A percentile compares a stretch with the other conserved stretches of the same genome.
These are phyloP conservation scores for Schizopygopsis pylzovi DNA, from an alignment of 2,797 vertebrate species.

Conservation along the genomic window DNA sequence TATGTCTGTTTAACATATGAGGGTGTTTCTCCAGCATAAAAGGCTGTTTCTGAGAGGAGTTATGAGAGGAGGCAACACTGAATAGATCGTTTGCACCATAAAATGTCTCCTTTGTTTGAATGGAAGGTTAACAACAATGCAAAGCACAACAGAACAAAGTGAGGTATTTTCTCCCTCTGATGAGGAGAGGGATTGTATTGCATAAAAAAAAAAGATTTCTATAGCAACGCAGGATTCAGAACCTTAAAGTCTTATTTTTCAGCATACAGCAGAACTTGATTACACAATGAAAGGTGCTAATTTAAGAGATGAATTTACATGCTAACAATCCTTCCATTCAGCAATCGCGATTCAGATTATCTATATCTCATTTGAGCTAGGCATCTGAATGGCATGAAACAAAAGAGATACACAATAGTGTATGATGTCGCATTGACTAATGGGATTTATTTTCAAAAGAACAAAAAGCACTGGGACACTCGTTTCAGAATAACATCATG, in stretches of 20 bases:
- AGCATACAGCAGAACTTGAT: conserved; percentile 47
- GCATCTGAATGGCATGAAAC: conserved; percentile 50
- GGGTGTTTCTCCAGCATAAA: conserved; percentile 55
- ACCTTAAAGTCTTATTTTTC: conserved; percentile 58
- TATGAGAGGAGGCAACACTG: conserved; percentile 56
- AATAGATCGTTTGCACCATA: conserved; percentile 62
- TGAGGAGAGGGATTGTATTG: too few relatives aligned
- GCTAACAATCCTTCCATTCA: conserved; percentile 48
- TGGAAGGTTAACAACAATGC: conserved; percentile 59
- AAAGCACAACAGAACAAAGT: background rate
- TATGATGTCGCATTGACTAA: conserved; percentile 43
- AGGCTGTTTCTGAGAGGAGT: conserved; percentile 51
- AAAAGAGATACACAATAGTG: conserved; percentile 51
- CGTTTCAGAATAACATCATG: conserved; percentile 14
- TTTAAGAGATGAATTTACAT: conserved; percentile 56
- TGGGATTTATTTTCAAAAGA: conserved; percentile 42
- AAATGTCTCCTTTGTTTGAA: conserved; percentile 65
- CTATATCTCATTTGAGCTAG: conserved; percentile 27
- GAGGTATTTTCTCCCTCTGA: too few relatives aligned
- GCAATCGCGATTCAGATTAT: conserved; percentile 27
- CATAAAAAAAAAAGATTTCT: conserved; percentile 42
- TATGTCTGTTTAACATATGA: conserved; percentile 61
- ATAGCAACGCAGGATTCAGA: conserved; percentile 50
- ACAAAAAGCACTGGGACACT: conserved; percentile 39
- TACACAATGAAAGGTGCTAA: conserved; percentile 49